phyloP scores from a whole-genome alignment of 2,888 invertebrate species.

The Phoronis australis region DNA sequence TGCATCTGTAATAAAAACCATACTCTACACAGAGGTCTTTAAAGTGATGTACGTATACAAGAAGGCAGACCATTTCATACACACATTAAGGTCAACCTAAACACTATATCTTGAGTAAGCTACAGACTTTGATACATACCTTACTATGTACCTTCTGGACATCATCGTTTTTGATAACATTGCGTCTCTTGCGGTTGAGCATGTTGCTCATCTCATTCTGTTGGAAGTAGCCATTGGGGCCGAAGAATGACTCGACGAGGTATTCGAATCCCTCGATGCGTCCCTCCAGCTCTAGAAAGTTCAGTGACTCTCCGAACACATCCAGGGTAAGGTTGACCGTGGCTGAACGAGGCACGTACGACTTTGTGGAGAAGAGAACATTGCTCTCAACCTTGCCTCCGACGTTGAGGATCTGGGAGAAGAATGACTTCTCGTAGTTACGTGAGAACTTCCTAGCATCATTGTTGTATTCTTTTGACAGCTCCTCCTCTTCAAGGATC shows the following conservation, averaged over 20 bases:
- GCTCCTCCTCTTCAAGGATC: constrained; percentile 71
- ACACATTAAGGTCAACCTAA: no score
- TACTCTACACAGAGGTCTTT: no score
- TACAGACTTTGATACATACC: no score
- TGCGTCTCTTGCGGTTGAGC: not conserved
- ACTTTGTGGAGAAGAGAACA: constrained; percentile 46
- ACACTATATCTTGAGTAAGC: no score
- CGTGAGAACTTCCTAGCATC: constrained; percentile 86
- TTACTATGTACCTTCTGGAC: no score
- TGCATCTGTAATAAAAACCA: no score
- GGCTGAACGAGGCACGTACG: constrained; percentile 48
- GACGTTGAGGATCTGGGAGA: constrained; percentile 77
- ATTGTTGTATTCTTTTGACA: constrained; percentile 75
- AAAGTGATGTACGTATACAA: no score
- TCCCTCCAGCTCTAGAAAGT: constrained; percentile 74
- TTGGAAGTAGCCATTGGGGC: constrained; percentile 59
- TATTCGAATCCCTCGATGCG: constrained; percentile 82
- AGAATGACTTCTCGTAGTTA: constrained; percentile 73
- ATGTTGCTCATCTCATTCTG: constrained; percentile 52
- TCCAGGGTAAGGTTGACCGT: constrained; percentile 50
- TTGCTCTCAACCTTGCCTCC: constrained; percentile 47
- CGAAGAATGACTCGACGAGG: constrained; percentile 76
- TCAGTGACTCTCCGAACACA: constrained; percentile 74
- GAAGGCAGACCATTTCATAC: no score
- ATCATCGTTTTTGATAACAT: no score